phyloP scores from a whole-genome alignment of 2,888 invertebrate species.

The Imbricaverruca yamaguchii region DNA sequence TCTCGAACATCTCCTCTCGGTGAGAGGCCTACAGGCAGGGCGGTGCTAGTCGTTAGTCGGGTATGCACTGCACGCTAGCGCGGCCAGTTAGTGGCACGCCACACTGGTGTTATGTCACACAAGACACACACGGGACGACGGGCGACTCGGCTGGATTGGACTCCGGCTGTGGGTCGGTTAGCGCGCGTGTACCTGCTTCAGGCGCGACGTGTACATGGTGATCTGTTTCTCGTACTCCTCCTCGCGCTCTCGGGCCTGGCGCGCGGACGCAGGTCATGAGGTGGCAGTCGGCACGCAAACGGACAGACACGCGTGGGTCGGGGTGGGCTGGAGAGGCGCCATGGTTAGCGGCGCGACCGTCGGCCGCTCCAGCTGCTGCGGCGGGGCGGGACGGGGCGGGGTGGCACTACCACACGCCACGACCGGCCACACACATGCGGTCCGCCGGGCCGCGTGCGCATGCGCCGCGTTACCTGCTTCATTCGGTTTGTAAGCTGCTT shows the following conservation, averaged over 20 bases:
- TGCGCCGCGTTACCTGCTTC: conserved; percentile 75
- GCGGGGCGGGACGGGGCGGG: not conserved
- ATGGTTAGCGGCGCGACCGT: too few species aligned
- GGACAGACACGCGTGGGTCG: too few species aligned
- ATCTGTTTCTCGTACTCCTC: conserved; percentile 28
- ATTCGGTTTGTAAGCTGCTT: conserved; percentile 96
- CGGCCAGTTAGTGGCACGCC: not conserved
- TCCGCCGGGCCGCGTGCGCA: not conserved
- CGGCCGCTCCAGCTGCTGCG: not conserved
- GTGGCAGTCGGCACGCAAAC: too few species aligned
- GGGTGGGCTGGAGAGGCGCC: too few species aligned
- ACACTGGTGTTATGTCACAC: not conserved
- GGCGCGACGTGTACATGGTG: conserved; percentile 26
- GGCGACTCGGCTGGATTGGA: too few species aligned
- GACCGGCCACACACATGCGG: too few species aligned
- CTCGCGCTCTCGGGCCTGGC: conserved; percentile 29
- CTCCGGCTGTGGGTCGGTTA: too few species aligned
- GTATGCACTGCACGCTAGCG: not conserved
- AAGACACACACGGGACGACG: too few species aligned
- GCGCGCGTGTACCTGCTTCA: conserved; percentile 26
- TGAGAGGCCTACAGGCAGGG: conserved; percentile 67
- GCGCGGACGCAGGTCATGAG: too few species aligned
- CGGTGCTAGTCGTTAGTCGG: not conserved
- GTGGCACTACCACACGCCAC: not conserved
- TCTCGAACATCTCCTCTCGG: conserved; percentile 88